phyloP scores from a whole-genome alignment of 37 sponge, comb jelly and placozoan genomes.

The Agelas oroides region DNA sequence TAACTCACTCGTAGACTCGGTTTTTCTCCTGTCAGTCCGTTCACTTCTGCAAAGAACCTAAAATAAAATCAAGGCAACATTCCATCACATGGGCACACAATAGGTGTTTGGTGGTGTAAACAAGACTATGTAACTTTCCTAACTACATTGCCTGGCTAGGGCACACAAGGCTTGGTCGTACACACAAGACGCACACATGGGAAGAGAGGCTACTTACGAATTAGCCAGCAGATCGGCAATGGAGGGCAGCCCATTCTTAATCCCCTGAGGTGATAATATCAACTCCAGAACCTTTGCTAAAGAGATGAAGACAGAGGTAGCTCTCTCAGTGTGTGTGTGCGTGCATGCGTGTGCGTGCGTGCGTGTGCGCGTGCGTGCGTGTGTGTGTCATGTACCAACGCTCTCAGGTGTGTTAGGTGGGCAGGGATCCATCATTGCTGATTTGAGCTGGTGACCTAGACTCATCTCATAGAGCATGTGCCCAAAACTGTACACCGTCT shows the following conservation, averaged over 20 bases:
- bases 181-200: no score
- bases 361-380: not conserved
- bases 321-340: constrained; percentile 1
- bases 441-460: constrained; percentile 37
- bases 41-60: constrained; percentile 48
- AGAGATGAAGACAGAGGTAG: not conserved
- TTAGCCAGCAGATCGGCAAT: constrained; percentile 49
- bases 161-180: no score
- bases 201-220: constrained; percentile 43
- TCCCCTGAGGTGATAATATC: constrained; percentile 44
- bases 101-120: no score
- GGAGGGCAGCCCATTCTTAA: constrained; percentile 72
- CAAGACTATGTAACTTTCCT: no score
- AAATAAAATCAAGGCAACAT: no score
- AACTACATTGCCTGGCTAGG: no score
- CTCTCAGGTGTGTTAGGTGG: not conserved
- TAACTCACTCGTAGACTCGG: constrained; percentile 32
- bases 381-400: not conserved
- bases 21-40: constrained; percentile 41
- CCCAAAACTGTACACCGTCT: constrained; percentile 84
- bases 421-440: constrained; percentile 49
- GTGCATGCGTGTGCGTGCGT: not conserved
- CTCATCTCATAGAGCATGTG: constrained; percentile 91
- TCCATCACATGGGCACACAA: no score
- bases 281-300: constrained; percentile 21